Evolutionary conservation across 2,113 vertebrate genomes (phyloP).

Genomic region (Xerus inauris): DNA sequence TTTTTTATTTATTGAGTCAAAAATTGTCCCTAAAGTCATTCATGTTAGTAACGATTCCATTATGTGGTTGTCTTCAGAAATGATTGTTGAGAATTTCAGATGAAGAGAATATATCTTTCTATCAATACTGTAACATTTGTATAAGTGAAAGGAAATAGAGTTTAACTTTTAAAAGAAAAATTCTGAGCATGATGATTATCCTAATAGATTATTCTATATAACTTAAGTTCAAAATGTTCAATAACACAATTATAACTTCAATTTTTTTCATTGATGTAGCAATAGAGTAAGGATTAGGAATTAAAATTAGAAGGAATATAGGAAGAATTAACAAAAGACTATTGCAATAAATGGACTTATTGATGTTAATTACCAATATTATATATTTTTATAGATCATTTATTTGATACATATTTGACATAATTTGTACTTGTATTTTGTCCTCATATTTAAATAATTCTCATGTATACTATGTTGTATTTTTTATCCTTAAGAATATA

Average conservation of each 20-base stretch:
- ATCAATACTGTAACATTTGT: conserved; percentile 52
- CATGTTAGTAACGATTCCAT: conserved; percentile 11
- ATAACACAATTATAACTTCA: not conserved
- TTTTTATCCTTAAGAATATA: not conserved
- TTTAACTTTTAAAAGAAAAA: conserved; percentile 43
- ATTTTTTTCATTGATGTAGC: not conserved
- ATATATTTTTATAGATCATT: not conserved
- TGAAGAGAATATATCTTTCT: conserved; percentile 21
- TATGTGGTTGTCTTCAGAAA: conserved; percentile 41
- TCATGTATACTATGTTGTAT: not conserved
- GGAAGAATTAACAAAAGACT: not conserved
- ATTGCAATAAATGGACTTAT: not conserved
- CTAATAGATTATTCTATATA: not conserved
- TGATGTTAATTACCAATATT: not conserved
- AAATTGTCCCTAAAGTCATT: conserved; percentile 32
- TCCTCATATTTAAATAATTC: not conserved
- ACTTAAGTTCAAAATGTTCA: conserved; percentile 7
- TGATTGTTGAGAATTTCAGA: conserved; percentile 44
- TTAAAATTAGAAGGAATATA: not conserved
- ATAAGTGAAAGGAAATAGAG: conserved; percentile 50
- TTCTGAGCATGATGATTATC: not conserved
- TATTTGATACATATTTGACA: not conserved
- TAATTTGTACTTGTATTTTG: not conserved
- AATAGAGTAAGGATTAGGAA: not conserved
- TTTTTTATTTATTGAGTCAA: conserved; percentile 7